Conservation (phyloP, 1,140 invertebrate species). For the Drosophila mauritiana region DNA sequence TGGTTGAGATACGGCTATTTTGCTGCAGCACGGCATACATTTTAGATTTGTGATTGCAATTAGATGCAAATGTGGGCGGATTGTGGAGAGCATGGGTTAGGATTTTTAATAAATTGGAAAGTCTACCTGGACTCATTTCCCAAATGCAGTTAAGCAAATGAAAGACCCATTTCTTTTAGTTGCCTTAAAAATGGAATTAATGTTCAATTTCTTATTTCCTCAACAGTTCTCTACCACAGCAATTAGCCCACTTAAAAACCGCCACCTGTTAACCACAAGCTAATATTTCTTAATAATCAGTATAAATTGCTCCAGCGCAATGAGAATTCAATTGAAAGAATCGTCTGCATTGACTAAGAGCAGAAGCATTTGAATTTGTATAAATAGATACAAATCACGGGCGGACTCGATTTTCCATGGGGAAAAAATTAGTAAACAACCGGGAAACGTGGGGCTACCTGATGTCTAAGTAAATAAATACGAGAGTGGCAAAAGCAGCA, state of each 20-base stretch:
- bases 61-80: slow-evolving; percentile 7
- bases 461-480: slow-evolving; percentile 72
- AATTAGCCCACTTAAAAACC: slow-evolving; percentile 39
- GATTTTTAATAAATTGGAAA: slow-evolving; percentile 19
- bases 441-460: slow-evolving; percentile 33
- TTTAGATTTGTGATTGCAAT: slow-evolving; percentile 19
- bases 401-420: slow-evolving; percentile 33
- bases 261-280: slow-evolving; percentile 43
- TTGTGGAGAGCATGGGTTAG: slow-evolving; percentile 2
- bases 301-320: slow-evolving; percentile 14
- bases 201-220: slow-evolving; percentile 3
- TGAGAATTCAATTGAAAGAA: background rate
- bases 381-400: slow-evolving; percentile 52
- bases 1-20: background rate
- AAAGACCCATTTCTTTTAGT: no score
- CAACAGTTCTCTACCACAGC: slow-evolving; percentile 8
- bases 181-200: background rate
- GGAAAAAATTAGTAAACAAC: slow-evolving; percentile 25
- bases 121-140: background rate
- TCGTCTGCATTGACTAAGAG: slow-evolving; percentile 30
- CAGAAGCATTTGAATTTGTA: slow-evolving; percentile 13
- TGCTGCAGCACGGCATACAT: slow-evolving; percentile 1
- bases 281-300: slow-evolving; percentile 39
- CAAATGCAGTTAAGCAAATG: background rate
- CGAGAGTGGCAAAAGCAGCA: slow-evolving; percentile 22